Evolutionary conservation across 2,797 vertebrate genomes (phyloP).

Genomic region (Premnoplex brunnescens): DNA sequence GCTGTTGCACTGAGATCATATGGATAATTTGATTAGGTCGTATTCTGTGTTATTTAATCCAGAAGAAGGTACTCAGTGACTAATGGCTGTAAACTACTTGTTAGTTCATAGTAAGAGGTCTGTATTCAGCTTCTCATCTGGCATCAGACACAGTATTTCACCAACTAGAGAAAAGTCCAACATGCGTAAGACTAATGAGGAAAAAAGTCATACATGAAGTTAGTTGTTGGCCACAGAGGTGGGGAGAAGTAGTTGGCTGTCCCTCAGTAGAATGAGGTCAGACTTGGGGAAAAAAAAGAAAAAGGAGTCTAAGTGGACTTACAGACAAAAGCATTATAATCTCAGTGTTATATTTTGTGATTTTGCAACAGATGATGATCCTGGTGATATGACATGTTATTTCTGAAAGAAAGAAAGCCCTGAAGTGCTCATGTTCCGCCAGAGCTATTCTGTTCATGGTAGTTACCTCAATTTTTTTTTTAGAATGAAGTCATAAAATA

Average conservation of each 20-base stretch:
- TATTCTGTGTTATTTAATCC: neutral
- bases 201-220: slow-evolving; percentile 6
- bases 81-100: neutral
- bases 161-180: neutral
- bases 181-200: neutral
- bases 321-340: neutral
- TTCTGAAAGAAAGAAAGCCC: slow-evolving; percentile 6
- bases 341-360: neutral
- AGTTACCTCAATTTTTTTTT: slow-evolving; percentile 27
- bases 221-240: neutral
- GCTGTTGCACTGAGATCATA: neutral
- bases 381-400: slow-evolving; percentile 1
- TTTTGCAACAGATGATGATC: slow-evolving; percentile 27
- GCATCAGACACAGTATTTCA: neutral
- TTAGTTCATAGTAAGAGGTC: neutral
- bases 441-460: neutral
- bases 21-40: neutral
- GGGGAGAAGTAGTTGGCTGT: neutral
- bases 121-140: neutral
- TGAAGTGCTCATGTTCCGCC: neutral
- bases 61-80: slow-evolving; percentile 12
- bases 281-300: neutral
- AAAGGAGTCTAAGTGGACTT: neutral
- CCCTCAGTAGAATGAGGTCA: neutral
- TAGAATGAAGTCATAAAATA: slow-evolving; percentile 44